Base-by-base conservation (phyloP, 92 coral and sea anemone species). In the Galaxea fascicularis region DNA sequence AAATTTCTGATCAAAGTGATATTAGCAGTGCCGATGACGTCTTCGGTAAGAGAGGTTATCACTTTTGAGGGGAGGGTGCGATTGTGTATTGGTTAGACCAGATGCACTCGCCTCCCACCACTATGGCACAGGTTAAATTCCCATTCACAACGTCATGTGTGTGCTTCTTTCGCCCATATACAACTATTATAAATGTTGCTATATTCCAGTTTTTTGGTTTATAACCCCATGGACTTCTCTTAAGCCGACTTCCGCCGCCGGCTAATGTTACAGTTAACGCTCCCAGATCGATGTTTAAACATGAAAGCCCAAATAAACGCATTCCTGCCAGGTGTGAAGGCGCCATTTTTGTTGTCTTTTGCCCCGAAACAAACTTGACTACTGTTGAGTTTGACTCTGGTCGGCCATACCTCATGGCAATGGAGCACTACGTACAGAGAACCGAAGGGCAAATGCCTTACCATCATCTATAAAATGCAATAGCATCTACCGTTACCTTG, bases 321-420 rank as follows among this genome's bases (percentile, higher is more conserved):
- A 60, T 60, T 12, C 30, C 12, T 60, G 30, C 66, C 66, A 9
- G 6, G 29, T 25, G 31, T 28, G 10, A 84, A 72, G 13, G 41
- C 73, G 8, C 92, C 88, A 25, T 25, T 68, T 41, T 56, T 21
- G 85, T 84, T 53, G 51, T 18, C 53, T 28, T 39, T 59, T 14
- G 89, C 78, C 8, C 85, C 71, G 2, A 89, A 78, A 20, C 92
- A 89, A n/a, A 89, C 85, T 15, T 81, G 79, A 8, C 58, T 27
- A 26, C 59, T 25, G 65, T 83, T 89, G 26, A 89, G 71, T 65
- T 84, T 89, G 11, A 89, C 77, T 89, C 88, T 83, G 63, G 66
- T 60, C 0, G 10, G 6, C 66, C 66, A 22, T 25, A 8, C 12
- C 17, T 30, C 25, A 9, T 60, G 29, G 30, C 66, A 60, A 8